Evolutionary conservation across 2,113 vertebrate species (phyloP), one percentile per base, ranked within the genome.

Genomic region (Amphilophus citrinellus): DNA sequence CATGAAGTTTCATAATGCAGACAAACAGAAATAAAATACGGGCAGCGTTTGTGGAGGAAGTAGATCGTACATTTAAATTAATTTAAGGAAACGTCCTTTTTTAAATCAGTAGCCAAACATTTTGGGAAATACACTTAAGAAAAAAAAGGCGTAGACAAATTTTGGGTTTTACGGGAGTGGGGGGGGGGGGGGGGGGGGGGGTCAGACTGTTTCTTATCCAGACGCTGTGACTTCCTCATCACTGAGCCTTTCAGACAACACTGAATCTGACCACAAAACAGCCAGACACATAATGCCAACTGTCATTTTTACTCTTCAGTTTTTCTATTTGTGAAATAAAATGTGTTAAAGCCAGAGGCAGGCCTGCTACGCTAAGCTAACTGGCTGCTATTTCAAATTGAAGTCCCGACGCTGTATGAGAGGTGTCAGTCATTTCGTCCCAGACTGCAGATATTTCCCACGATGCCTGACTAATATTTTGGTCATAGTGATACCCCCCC

Each of bases 41-140:
- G 27, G 37, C 32, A 37, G 35, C 77, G 57, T 80, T 85, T 59
- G 18, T 58, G 44, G 30, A 22, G 32, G n/a, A 81, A 85, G 53
- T 58, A 56, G n/a, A 27, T 61, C 84, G 42, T 58, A 47, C 20
- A 27, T 61, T 27, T 13, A 35, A 60, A 80, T 59, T 53, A 32
- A 79, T 73, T 53, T 73, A 13, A 73, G 66, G 27, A 73, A 71
- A 71, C 17, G 2, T 53, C 8, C 50, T 53, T 53, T 53, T 73
- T 53, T 4, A 15, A 18, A 63, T 2, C 1, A 65, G 7, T 15
- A 20, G 42, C 3, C 56, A 2, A 2, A 24, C 17, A 37, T 53
- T 63, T 47, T 71, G 62, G 30, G 44, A 71, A 53, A 53, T 53
- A 32, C 7, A 7, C 17, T 44, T 13, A 39, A 66, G 66, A 50